These are phyloP conservation scores for Caenorhabditis japonica DNA, from an alignment of 2,888 invertebrate species.

Conservation along the genomic window DNA sequence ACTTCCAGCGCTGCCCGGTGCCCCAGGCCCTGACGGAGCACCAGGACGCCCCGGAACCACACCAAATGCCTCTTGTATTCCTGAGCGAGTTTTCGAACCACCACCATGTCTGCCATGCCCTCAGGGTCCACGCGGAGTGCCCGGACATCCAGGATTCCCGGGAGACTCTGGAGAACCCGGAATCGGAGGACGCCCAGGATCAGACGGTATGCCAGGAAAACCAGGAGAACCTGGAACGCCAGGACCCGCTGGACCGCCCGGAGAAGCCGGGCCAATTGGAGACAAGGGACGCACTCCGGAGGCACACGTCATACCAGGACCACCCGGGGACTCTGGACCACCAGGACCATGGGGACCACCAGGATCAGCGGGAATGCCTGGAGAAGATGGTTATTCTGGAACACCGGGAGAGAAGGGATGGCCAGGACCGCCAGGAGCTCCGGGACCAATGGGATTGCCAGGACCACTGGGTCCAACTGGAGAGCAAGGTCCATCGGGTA, in stretches of 20 bases:
- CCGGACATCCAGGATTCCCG: conserved; percentile 71
- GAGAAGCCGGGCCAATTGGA: conserved; percentile 69
- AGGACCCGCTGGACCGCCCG: conserved; percentile 68
- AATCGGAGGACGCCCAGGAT: conserved; percentile 72
- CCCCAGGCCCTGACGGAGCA: conserved; percentile 77
- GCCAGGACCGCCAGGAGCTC: conserved; percentile 76
- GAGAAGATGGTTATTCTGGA: conserved; percentile 76
- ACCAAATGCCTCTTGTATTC: conserved; percentile 77
- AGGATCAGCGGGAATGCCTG: conserved; percentile 70
- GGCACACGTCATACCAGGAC: conserved; percentile 76
- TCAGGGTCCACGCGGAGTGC: conserved; percentile 70
- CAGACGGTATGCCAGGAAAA: conserved; percentile 69
- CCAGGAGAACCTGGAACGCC: conserved; percentile 70
- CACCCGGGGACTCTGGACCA: conserved; percentile 70
- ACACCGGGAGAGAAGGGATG: conserved; percentile 76
- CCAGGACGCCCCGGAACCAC: conserved; percentile 77
- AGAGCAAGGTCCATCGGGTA: conserved; percentile 75
- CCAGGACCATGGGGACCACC: conserved; percentile 75
- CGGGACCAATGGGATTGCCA: conserved; percentile 71
- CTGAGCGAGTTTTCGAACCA: conserved; percentile 77
- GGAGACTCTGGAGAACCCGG: conserved; percentile 74
- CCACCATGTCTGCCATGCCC: conserved; percentile 77
- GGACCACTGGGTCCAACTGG: conserved; percentile 71
- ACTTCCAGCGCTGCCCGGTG: conserved; percentile 71
- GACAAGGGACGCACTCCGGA: conserved; percentile 74